Evolutionary conservation across 2,888 invertebrate species (phyloP).

Genomic region (Eristalis tenax): DNA sequence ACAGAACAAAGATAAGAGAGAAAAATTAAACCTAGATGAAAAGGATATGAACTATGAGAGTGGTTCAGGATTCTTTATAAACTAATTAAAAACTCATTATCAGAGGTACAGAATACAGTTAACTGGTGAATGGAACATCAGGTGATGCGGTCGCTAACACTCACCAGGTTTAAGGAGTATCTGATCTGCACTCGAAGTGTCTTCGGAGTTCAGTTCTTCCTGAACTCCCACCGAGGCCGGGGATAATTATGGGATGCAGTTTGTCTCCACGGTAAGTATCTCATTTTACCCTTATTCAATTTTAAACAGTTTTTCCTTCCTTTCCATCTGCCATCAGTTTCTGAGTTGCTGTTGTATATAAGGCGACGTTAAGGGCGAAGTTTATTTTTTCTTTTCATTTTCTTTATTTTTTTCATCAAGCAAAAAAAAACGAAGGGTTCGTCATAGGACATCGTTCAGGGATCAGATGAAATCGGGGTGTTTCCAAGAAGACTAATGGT

Average conservation of each 20-base stretch:
- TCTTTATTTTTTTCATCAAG: not conserved
- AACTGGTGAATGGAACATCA: not conserved
- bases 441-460: not conserved
- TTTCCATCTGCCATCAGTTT: not conserved
- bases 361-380: not conserved
- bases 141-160: not conserved
- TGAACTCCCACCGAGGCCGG: not conserved
- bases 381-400: too few species aligned
- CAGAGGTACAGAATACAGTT: not conserved
- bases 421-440: not conserved
- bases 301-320: not conserved
- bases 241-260: not conserved
- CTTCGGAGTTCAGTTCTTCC: not conserved
- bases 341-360: not conserved
- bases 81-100: constrained; percentile 8
- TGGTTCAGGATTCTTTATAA: not conserved
- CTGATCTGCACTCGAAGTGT: not conserved
- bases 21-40: not conserved
- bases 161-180: not conserved
- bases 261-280: not conserved
- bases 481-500: not conserved
- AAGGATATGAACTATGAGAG: not conserved
- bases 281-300: not conserved
- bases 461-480: not conserved
- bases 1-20: not conserved